A percentile compares a stretch with the other conserved stretches of the same genome.
Conservation (phyloP, 2,888 invertebrate genomes). For the Drosophila stalkeri region DNA sequence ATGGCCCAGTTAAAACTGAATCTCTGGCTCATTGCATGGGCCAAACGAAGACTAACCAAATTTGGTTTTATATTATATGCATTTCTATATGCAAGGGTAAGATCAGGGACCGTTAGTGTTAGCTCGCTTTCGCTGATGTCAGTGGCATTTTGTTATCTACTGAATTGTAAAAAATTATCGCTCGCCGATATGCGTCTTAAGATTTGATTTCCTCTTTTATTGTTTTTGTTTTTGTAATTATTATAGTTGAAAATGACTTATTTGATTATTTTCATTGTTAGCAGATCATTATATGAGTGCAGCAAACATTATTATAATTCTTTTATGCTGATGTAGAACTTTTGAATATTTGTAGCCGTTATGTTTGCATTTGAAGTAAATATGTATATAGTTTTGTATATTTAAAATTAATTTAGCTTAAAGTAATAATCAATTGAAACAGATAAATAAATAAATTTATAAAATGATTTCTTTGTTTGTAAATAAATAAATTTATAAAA, state of each 20-base stretch:
- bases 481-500: no score
- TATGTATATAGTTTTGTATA: no score
- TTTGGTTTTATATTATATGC: neutral
- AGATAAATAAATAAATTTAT: no score
- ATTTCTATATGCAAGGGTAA: neutral
- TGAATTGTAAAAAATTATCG: neutral
- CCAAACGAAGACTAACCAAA: slow-evolving; percentile 23
- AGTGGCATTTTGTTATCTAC: neutral
- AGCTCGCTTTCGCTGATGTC: neutral
- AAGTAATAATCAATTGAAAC: no score
- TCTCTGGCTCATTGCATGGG: neutral
- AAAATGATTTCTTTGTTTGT: neutral
- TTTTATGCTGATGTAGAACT: neutral
- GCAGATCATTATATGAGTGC: neutral
- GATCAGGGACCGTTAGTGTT: neutral
- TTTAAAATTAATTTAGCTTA: neutral
- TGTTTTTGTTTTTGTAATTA: neutral
- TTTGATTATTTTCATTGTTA: neutral
- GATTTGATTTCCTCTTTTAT: neutral
- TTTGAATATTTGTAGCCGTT: neutral
- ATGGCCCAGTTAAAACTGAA: slow-evolving; percentile 30
- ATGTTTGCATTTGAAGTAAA: neutral
- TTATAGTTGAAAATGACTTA: neutral
- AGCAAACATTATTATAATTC: neutral
- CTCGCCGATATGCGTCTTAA: neutral